These are phyloP conservation scores for Caiman crocodilus DNA, from an alignment of 2,797 vertebrate species.

Conservation along the genomic window DNA sequence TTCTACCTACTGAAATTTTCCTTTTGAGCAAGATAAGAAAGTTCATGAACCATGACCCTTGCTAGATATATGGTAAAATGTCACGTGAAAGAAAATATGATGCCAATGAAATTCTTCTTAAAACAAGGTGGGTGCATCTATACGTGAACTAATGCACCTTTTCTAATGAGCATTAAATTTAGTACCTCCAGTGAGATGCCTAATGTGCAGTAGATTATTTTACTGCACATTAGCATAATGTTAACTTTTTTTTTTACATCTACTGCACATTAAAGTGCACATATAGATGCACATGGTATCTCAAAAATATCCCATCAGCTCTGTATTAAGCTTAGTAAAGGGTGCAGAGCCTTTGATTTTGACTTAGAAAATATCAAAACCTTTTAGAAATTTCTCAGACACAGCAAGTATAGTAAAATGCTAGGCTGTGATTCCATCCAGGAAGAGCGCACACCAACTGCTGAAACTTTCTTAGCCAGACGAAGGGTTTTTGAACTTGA, in stretches of 20 bases:
- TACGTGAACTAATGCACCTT: too few relatives aligned
- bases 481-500: too few relatives aligned
- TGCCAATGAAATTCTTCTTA: neutral
- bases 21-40: slow-evolving; percentile 57
- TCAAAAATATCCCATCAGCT: slow-evolving; percentile 33
- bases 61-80: neutral
- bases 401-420: neutral
- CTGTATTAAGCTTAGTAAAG: slow-evolving; percentile 40
- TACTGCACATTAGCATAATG: too few relatives aligned
- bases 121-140: neutral
- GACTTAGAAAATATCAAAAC: slow-evolving; percentile 27
- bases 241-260: too few relatives aligned
- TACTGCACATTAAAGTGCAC: too few relatives aligned
- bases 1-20: slow-evolving; percentile 55
- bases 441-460: too few relatives aligned
- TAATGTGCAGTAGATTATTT: too few relatives aligned
- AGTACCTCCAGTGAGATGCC: too few relatives aligned
- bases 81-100: slow-evolving; percentile 17
- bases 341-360: neutral
- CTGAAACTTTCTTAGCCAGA: too few relatives aligned
- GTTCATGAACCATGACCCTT: slow-evolving; percentile 45
- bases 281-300: neutral
- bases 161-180: too few relatives aligned
- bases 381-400: slow-evolving; percentile 29
- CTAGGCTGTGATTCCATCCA: neutral